These are phyloP conservation scores for Porites evermanni DNA, from an alignment of 92 coral and sea anemone species.

Conservation along the genomic window DNA sequence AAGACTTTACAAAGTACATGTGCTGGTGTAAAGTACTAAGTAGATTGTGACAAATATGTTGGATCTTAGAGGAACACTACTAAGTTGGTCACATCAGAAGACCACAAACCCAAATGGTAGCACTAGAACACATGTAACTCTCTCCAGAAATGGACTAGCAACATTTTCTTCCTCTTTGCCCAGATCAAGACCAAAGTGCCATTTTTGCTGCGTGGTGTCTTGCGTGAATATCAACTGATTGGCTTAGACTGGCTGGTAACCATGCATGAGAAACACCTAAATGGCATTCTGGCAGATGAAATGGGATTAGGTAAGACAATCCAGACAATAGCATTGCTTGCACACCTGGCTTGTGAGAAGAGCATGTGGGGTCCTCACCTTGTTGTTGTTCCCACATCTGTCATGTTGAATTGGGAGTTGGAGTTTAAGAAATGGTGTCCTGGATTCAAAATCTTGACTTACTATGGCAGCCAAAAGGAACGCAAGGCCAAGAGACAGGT, in stretches of 20 bases:
- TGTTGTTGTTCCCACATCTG: constrained; percentile 95
- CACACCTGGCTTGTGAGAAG: constrained; percentile 95
- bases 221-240: constrained; percentile 96
- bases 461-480: constrained; percentile 95
- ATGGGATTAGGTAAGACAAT: constrained; percentile 98
- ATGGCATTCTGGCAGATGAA: constrained; percentile 98
- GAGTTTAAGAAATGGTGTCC: constrained; percentile 99
- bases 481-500: constrained; percentile 96
- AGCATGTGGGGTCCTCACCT: constrained; percentile 96
- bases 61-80: too few relatives aligned
- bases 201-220: constrained; percentile 84
- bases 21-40: too few relatives aligned
- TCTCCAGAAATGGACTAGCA: neutral
- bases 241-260: constrained; percentile 98
- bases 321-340: constrained; percentile 94
- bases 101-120: too few relatives aligned
- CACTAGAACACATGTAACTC: too few relatives aligned
- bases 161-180: neutral
- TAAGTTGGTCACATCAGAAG: too few relatives aligned
- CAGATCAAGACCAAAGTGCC: constrained; percentile 95
- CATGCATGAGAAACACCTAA: constrained; percentile 92
- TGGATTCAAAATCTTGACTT: constrained; percentile 93
- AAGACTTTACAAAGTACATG: too few relatives aligned
- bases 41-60: too few relatives aligned
- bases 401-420: constrained; percentile 97